Base-by-base conservation (phyloP, 2,888 invertebrate genomes). In the Drepanosiphum platanoidis region DNA sequence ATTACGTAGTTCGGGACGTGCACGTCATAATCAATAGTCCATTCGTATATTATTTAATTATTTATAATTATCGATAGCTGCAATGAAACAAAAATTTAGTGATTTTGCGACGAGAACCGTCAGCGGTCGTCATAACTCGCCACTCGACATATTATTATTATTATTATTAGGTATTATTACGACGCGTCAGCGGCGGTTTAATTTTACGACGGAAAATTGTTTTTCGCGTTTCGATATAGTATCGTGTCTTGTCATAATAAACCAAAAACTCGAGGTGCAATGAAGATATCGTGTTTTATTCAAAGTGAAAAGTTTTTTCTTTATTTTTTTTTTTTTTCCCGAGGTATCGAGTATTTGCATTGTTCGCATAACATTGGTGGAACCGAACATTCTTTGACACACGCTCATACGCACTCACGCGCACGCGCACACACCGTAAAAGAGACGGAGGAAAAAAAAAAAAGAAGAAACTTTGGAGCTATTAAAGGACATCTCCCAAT, bases 401-500 rank as follows among this genome's bases (percentile, higher is more conserved):
- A 71, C 8, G 39, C 13, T 5, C 39, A 46, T 18, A 46, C 13
- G n/a, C 34, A 46, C 52, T 36, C 39, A 22, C 68, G 7, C 27
- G 11, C 18, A 32, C 68, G 9, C 30, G 8, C 22, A 34, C 70
- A 7, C 36, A 34, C 70, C 52, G 22, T 52, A 83, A 83, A 66
- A 58, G 22, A 81, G 36, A 32, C 46, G 34, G 52, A 22, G 66
- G 18, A 70, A 64, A 66, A 46, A 72, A 61, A 22, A 22, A 34
- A 72, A 61, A 72, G 74, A 32, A 72, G 75, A 77, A 84, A 84
- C 46, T 77, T 77, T 58, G 77, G 30, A 58, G 77, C 84, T 84
- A 84, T 84, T 84, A 77, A 84, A 84, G 84, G 75, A 84, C 84
- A 77, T 77, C 71, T 77, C 77, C 77, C 84, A 83, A 75, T 83